Base-by-base conservation (phyloP, 2,797 vertebrate species). In the Coendou prehensilis region DNA sequence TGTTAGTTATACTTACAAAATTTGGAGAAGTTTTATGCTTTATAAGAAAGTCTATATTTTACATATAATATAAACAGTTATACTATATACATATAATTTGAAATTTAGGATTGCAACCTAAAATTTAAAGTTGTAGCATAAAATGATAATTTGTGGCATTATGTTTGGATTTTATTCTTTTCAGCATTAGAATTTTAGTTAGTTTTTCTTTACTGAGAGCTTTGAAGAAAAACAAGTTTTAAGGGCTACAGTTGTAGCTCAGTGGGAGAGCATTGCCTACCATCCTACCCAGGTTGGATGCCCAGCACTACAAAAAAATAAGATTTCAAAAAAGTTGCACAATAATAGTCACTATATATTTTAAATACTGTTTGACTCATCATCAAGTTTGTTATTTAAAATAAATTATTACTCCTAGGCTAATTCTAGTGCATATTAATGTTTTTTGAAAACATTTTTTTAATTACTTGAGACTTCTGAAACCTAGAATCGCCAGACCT, bases 181-280 rank as follows among this genome's bases (percentile, higher is more conserved):
- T 84, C 97, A 95, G 1, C 50, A 97, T 88, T 96, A 97, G 93
- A 91, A 79, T 28, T 67, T 54, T 82, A 67, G 8, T 54, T 82
- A 67, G 8, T 59, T 91, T 93, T 95, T 87, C 50, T 79, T 57
- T 87, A 47, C n/a, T 76, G 30, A 84, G 23, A 87, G 3, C 6
- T 67, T 91, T 71, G 26, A 57, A 45, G 9, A 64, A 91, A 94
- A 92, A 93, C 41, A 3, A 33, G 52, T 15, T 69, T 87, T 92
- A 52, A 50, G 75, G 9, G 47, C 47, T 33, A 18, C 2, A 33
- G 75, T 4, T 78, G 17, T 5, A 50, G 8, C 28, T 20, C n/a
- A 18, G 15, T 78, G 28, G 50, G 5, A 18, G 47, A 28, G 14
- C 45, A 28, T 30, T 76, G 23, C 23, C 26, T 76, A 1, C 18